These are phyloP conservation scores for Thymelicus lineola DNA, from an alignment of 2,888 invertebrate genomes.

Conservation along the genomic window DNA sequence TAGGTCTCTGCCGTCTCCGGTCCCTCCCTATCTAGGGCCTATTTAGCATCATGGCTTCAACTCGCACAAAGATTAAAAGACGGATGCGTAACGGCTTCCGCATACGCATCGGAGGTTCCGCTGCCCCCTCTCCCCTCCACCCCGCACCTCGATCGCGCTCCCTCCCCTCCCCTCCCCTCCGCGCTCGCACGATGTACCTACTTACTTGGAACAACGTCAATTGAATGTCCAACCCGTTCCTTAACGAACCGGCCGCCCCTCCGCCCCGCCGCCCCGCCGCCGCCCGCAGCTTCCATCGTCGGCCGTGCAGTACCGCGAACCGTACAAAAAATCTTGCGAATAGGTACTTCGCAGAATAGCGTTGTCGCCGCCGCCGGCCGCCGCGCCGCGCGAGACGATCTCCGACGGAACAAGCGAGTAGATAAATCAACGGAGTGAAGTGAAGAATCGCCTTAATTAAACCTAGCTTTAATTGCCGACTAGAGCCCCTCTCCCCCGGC, in stretches of 20 bases:
- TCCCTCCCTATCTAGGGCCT: no score
- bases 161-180: no score
- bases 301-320: constrained; percentile 46
- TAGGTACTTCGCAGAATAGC: constrained; percentile 49
- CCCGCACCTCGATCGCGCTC: no score
- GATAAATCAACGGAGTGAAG: constrained; percentile 56
- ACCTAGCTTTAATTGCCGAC: constrained; percentile 63
- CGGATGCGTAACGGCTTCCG: constrained; percentile 1
- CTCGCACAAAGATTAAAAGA: not conserved
- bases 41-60: no score
- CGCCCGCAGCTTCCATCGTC: constrained; percentile 15
- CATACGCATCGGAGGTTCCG: not conserved
- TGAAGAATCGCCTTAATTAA: constrained; percentile 60
- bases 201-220: constrained; percentile 27
- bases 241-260: constrained; percentile 34
- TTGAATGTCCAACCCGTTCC: constrained; percentile 39
- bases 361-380: no score
- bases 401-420: constrained; percentile 46
- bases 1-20: no score
- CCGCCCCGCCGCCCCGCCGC: constrained; percentile 6
- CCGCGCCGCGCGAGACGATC: constrained; percentile 28
- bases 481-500: constrained; percentile 42
- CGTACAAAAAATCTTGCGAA: constrained; percentile 50
- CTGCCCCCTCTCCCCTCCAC: no score
- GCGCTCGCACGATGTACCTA: constrained; percentile 5